Base-by-base conservation (phyloP, 2,797 vertebrate species). In the Leucoraja ocellata region DNA sequence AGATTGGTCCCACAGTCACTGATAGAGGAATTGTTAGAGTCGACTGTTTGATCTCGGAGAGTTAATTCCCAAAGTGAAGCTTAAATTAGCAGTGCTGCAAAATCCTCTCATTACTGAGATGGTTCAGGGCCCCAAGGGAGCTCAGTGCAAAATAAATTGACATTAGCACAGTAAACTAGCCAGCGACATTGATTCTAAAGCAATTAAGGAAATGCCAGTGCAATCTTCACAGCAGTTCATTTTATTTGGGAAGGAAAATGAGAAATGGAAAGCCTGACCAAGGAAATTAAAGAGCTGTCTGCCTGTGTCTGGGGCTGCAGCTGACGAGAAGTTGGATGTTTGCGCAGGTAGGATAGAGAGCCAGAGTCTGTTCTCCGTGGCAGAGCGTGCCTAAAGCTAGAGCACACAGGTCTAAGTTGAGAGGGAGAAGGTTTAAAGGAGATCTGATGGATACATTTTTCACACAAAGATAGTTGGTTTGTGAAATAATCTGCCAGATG, bases 171-270 rank as follows among this genome's bases (percentile, higher is more conserved):
- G 90, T 76, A 92, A 92, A 92, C 68, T 54, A 92, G 68, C 25
- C 5, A 5, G 90, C 46, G 11, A 74, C 90, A 92, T 92, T 92
- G 90, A 92, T 92, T 92, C 73, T 92, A 58, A 92, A 74, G 90
- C 90, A 91, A 91, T 91, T 91, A 91, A 91, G 36, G 21, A 54
- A 74, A 68, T 91, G 90, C 90, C 65, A 91, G 16, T 46, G 18
- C 68, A 74, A 71, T 71, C 39, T 39, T 91, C 90, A 74, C 21
- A 73, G 71, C 9, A 13, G 61, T 16, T 88, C 7, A 0, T 18
- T 23, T 32, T 88, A 36, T 88, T 68, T 65, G 63, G 14, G 84
- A 36, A 65, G 63, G 16, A 23, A 88, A 68, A 68, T 68, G 84
- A 88, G 25, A 84, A 61, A 61, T 0, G 25, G 25, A 84, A 84